Evolutionary conservation across 2,113 vertebrate species (phyloP), one percentile per base, ranked within the genome.

Genomic region (Seriola quinqueradiata): DNA sequence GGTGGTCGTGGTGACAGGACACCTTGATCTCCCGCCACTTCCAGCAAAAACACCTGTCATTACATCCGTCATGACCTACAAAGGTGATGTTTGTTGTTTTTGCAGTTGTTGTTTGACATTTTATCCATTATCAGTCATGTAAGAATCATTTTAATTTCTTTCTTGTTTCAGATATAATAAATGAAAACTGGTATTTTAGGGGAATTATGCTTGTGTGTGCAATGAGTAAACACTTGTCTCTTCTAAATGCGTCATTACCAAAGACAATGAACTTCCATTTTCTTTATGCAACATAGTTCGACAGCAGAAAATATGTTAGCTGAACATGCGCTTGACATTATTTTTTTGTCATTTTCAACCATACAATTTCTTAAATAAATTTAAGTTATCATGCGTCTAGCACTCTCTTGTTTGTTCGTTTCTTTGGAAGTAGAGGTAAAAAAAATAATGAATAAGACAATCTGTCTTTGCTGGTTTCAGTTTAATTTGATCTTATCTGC

Each of bases 1-100:
- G 38, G 44, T 58, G 81, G 77, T 86, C 50, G 5, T 3, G 57
- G 28, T 80, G 81, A 86, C 87, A 69, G 63, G 5, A 46, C 75
- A 77, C 3, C 28, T 17, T 32, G 64, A 59, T 65, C 50, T 75
- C 46, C 12, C 4, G 6, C 8, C 0, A 36, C 66, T 52, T 57
- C 19, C 50, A 55, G 19, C 42, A 48, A 19, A 59, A 38, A 13
- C 25, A 0, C 12, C 21, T 13, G 16, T 58, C 36, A 63, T 83
- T 46, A 70, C 23, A 34, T n/a, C 63, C 0, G 6, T 8, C 32
- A 19, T 11, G 5, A 54, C 14, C 19, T 9, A n/a, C 19, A 65
- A 12, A 52, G 21, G 11, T 60, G 5, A 67, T 8, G 16, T n/a
- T 14, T 48, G 65, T 34, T 71, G 16, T 38, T 19, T 48, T 38